Evolutionary conservation across 2,888 invertebrate genomes (phyloP), one percentile per base, ranked within the genome.

Genomic region (Drosophila pegasa): DNA sequence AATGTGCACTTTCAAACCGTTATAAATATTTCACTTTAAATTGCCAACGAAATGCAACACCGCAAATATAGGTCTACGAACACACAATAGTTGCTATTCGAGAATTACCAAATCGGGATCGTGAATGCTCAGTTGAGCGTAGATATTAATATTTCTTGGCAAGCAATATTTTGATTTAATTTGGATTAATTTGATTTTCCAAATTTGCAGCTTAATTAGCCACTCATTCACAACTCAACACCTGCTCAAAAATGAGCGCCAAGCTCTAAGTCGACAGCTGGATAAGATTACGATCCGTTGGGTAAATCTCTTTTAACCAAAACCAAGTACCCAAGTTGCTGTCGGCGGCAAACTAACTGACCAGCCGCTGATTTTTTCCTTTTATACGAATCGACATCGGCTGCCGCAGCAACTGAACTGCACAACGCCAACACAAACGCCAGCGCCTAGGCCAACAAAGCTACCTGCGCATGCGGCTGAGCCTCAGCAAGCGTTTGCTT

Each of bases 321-420:
- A 50, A 76, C 59, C 82, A 87, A 88, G 77, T 77, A 84, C 72
- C 59, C 81, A 78, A 77, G 83, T 76, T 78, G 77, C 78, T 76
- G 76, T 66, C 80, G 81, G 74, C 80, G 85, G 77, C 83, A 67
- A 83, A 90, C 90, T 90, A 90, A 91, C 89, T 87, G 76, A 78
- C 66, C 78, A 67, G 77, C 80, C 77, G 80, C 51, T 78, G 85
- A 80, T 76, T 84, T 89, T 88, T 85, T 80, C 90, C 83, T 92
- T 91, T 91, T 91, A 91, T 91, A 88, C 79, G 78, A 87, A 83
- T 80, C 72, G 66, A 59, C 63, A 57, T 43, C 68, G 43, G 38
- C 37, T 40, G 51, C 72, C 45, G 56, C 75, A 47, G 47, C 58
- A 61, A 67, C 67, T 58, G 58, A 56, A 45, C 64, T 63, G 61